A percentile compares a stretch with the other conserved stretches of the same genome.
Conservation (phyloP, 1,140 invertebrate species). For the Pseudomyrmex concolor region DNA sequence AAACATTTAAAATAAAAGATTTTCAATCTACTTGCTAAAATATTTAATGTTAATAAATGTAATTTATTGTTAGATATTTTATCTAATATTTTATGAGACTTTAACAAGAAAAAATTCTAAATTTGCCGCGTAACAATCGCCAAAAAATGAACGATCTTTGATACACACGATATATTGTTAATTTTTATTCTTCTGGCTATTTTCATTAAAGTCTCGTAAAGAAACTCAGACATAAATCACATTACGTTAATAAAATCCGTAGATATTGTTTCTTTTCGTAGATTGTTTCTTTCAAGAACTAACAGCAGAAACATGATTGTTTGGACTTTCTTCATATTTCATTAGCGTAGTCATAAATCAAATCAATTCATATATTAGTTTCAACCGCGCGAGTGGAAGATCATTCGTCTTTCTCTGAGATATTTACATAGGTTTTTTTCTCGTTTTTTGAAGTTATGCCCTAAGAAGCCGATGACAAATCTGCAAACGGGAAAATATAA, state of each 20-base stretch:
- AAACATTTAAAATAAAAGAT: not conserved
- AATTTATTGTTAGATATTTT: too few species aligned
- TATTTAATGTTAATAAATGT: too few species aligned
- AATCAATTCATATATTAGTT: conserved; percentile 60
- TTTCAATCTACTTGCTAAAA: not conserved
- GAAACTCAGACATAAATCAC: conserved; percentile 28
- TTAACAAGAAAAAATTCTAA: not conserved
- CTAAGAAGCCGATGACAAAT: conserved; percentile 68
- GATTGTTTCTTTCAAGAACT: conserved; percentile 35
- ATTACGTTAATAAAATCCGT: conserved; percentile 56
- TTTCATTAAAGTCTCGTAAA: conserved; percentile 45
- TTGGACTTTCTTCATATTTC: conserved; percentile 51
- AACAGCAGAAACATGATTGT: conserved; percentile 37
- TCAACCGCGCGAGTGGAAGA: conserved; percentile 23
- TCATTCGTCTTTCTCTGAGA: conserved; percentile 56
- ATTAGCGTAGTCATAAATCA: conserved; percentile 67
- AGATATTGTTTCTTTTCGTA: too few species aligned
- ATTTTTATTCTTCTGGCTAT: conserved; percentile 16
- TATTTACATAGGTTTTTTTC: conserved; percentile 69
- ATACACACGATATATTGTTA: conserved; percentile 16
- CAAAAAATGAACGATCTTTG: conserved; percentile 4
- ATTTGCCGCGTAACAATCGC: not conserved
- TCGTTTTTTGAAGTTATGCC: conserved; percentile 10
- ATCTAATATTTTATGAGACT: not conserved
- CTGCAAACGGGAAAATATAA: conserved; percentile 64